Evolutionary conservation across 2,797 vertebrate genomes (phyloP), one percentile per base, ranked within the genome.

Genomic region (Enteromius paludinosus): DNA sequence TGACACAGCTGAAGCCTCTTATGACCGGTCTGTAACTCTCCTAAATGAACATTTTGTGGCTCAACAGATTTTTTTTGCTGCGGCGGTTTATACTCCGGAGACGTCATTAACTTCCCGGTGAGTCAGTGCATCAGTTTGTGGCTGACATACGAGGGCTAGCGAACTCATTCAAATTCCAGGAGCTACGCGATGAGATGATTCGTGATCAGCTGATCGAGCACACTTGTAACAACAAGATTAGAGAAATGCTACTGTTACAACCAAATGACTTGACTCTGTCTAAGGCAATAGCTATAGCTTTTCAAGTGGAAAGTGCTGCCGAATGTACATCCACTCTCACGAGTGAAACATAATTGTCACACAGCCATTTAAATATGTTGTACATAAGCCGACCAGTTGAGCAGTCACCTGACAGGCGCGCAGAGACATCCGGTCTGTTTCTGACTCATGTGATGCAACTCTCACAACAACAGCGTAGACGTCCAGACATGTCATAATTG

Each of bases 381-480:
- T 45, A 73, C 10, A n/a, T 7, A 73, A 11, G 15, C 23, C 12
- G 1, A 23, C 30, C 4, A 7, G 23, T 18, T 0, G 0, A 47
- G 15, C 25, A 25, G 18, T 4, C 25, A 49, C 23, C 45, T 1
- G 25, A 17, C 25, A 11, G 43, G 23, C 30, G 17, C 3, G 5
- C 28, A 25, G 25, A 12, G n/a, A 18, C 14, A 5, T 20, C 30
- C 20, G 7, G 9, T 30, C 35, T 52, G 18, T 28, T 11, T 30
- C 18, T 0, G 7, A n/a, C 30, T 18, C 10, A 8, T 1, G 54
- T 43, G 35, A 47, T 23, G 62, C 30, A 28, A 28, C 11, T 61
- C 4, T 0, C 1, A 4, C 11, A 0, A 8, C 11, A 0, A 3
- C 11, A n/a, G 4, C 4, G 23, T 12, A 8, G 23, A 4, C 0